These are phyloP conservation scores for Ormyrus thymus DNA, from an alignment of 2,888 invertebrate genomes.

Conservation along the genomic window DNA sequence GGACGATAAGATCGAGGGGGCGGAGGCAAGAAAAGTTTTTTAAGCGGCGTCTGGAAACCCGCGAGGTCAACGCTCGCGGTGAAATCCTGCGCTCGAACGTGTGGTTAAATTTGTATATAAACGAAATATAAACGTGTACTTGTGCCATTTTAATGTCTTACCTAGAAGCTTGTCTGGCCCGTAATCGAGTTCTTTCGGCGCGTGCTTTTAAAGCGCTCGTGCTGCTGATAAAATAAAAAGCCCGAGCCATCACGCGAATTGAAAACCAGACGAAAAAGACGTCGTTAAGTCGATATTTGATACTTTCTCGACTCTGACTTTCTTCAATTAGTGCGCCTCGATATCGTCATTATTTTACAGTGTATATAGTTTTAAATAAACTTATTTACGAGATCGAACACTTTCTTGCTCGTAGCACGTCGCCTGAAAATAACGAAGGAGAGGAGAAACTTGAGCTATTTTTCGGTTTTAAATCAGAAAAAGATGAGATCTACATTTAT, in stretches of 20 bases:
- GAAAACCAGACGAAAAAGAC: conserved; percentile 25
- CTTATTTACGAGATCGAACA: too few species aligned
- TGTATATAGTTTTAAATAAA: too few species aligned
- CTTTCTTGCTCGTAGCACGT: too few species aligned
- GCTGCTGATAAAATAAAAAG: conserved; percentile 42
- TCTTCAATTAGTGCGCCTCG: too few species aligned
- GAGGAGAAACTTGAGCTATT: neutral
- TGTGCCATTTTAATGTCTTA: conserved; percentile 27
- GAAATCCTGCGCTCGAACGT: conserved; percentile 5
- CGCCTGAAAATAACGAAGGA: neutral
- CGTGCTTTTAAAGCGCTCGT: conserved; percentile 24
- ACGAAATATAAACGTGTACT: conserved; percentile 2
- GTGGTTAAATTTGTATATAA: conserved; percentile 30
- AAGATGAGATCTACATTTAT: too few species aligned
- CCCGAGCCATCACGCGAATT: conserved; percentile 18
- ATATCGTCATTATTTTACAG: too few species aligned
- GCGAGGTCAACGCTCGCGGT: conserved; percentile 14
- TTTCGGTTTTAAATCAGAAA: neutral
- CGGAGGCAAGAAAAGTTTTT: too few species aligned
- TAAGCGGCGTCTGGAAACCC: neutral
- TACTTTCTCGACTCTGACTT: neutral
- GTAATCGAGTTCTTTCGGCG: conserved; percentile 40
- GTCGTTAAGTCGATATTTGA: conserved; percentile 15
- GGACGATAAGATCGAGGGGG: too few species aligned
- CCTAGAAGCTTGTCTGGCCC: conserved; percentile 29